These are phyloP conservation scores for Sesamia nonagrioides DNA, from an alignment of 1,140 invertebrate genomes.

Conservation along the genomic window DNA sequence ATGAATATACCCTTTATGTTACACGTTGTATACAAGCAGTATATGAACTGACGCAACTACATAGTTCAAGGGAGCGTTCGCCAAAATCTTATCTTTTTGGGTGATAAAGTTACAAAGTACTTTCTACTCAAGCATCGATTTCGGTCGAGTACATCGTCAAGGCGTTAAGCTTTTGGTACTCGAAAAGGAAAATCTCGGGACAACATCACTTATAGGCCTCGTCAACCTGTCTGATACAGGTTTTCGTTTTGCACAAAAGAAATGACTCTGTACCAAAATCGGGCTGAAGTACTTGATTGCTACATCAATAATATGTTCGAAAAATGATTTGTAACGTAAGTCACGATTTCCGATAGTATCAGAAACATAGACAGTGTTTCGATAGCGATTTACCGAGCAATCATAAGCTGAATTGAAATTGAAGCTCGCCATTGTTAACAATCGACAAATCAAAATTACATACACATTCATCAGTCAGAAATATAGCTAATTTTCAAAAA, in stretches of 20 bases:
- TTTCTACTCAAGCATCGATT: constrained; percentile 15
- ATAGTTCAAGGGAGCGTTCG: not conserved
- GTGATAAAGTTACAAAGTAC: not conserved
- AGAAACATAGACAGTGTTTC: not conserved
- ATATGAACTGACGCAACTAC: too few relatives aligned
- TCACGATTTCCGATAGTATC: not conserved
- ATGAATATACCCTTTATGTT: too few relatives aligned
- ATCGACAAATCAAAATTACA: too few relatives aligned
- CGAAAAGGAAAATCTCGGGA: not conserved
- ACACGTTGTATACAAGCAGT: too few relatives aligned
- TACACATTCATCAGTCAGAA: too few relatives aligned
- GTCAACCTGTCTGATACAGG: not conserved
- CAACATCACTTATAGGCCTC: not conserved
- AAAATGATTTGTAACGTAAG: not conserved
- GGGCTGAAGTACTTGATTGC: not conserved
- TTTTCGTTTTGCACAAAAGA: not conserved
- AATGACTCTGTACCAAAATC: not conserved
- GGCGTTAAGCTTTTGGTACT: not conserved
- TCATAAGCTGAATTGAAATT: too few relatives aligned
- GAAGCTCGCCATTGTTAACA: too few relatives aligned
- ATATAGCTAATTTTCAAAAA: too few relatives aligned
- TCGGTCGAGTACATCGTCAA: not conserved
- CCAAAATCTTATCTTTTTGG: not conserved
- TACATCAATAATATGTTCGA: not conserved
- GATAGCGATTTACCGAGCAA: too few relatives aligned